These are phyloP conservation scores for Raphicerus campestris DNA, from an alignment of 2,113 vertebrate species.

Conservation along the genomic window DNA sequence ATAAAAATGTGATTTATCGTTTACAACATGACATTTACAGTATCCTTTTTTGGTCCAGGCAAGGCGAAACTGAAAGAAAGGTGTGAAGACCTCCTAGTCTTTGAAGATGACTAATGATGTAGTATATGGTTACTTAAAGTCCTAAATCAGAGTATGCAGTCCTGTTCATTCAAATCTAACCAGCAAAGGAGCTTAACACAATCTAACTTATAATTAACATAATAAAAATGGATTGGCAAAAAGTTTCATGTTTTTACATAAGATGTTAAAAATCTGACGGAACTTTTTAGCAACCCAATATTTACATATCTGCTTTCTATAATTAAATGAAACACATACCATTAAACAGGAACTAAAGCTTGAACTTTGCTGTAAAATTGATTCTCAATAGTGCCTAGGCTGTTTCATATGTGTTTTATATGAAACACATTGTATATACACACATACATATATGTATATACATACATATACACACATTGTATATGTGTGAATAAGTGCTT, in stretches of 20 bases:
- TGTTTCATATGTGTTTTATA: background rate
- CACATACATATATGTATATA: background rate
- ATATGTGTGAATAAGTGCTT: background rate
- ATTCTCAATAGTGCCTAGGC: background rate
- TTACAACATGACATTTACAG: slow-evolving; percentile 81
- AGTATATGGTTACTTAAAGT: slow-evolving; percentile 69
- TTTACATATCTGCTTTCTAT: background rate
- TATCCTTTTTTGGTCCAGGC: slow-evolving; percentile 73
- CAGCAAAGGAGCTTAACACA: background rate
- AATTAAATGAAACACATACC: background rate
- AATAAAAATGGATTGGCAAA: background rate
- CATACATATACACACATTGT: background rate
- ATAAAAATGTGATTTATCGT: slow-evolving; percentile 82
- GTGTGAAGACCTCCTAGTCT: slow-evolving; percentile 80
- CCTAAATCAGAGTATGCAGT: slow-evolving; percentile 69
- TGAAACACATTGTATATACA: background rate
- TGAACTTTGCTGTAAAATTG: slow-evolving; percentile 29
- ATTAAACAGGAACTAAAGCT: background rate
- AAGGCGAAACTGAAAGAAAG: slow-evolving; percentile 77
- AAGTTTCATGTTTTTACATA: background rate
- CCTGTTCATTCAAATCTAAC: background rate
- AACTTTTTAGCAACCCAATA: background rate
- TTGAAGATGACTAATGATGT: slow-evolving; percentile 77
- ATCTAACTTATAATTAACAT: background rate
- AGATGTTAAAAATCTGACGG: background rate